Base-by-base conservation (phyloP, 2,113 vertebrate species). In the Phoenicopterus ruber region DNA sequence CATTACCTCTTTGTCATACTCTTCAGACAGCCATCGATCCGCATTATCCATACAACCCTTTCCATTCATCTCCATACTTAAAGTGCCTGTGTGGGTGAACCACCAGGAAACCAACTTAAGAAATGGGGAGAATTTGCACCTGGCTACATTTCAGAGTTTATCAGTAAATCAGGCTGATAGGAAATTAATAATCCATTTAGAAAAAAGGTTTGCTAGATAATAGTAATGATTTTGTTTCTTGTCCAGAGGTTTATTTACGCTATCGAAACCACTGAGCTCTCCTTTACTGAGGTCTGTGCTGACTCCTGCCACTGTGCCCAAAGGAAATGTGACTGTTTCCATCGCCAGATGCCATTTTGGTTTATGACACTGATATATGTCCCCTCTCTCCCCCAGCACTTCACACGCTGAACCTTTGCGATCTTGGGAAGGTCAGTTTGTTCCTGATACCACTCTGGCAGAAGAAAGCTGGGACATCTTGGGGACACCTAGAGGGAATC, bases 1-100 rank as follows among this genome's bases (percentile, higher is more conserved):
- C 66, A 28, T 91, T 70, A 52, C 36, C 86, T 95, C 82, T 84
- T 46, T 70, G 47, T 54, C 44, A 28, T 26, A 2, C 26, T 32
- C 79, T 57, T 72, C 78, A 77, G 90, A 65, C 82, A 72, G 31
- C 26, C 88, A 96, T 88, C 34, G 91, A 96, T 96, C 81, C 36
- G 21, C 62, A 28, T 77, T 57, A 44, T 15, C 65, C 34, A 26
- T 54, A 32, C 59, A 63, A 3, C 26, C 25, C 67, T 93, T 66
- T n/a, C 61, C 91, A 90, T 95, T 88, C 66, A 21, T 18, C 81
- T 86, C 80, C 49, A 1, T 46, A 14, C 80, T 31, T 54, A 26
- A 54, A 90, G 76, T 77, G 91, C 26, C 86, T 69, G 5, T 36
- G n/a, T 58, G 65, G 84, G 79, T 87, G 86, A 83, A 42, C 49